Evolutionary conservation across 2,797 vertebrate genomes (phyloP).

Genomic region (Perodicticus potto): DNA sequence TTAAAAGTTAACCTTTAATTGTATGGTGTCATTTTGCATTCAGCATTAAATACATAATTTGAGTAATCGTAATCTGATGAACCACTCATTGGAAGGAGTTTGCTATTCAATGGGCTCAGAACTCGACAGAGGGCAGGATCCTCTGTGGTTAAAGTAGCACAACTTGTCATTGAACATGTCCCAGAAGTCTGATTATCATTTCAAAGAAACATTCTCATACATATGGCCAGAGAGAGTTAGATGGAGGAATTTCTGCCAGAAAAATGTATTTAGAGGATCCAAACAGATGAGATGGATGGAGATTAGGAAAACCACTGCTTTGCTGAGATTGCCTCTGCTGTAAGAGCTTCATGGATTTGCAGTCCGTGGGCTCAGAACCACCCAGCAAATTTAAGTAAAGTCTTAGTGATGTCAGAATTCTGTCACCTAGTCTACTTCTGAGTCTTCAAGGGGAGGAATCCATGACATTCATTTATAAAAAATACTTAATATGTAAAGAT

Average conservation of each 20-base stretch:
- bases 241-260: neutral
- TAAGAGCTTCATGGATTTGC: neutral
- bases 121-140: neutral
- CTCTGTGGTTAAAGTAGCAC: neutral
- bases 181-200: neutral
- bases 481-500: neutral
- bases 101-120: neutral
- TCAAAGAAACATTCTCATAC: neutral
- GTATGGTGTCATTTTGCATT: neutral
- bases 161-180: neutral
- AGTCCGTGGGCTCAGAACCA: neutral
- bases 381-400: neutral
- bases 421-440: neutral
- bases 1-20: neutral
- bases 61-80: neutral
- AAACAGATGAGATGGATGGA: neutral
- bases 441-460: neutral
- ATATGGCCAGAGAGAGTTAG: conserved; percentile 9
- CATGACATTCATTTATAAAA: neutral
- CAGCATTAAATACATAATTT: neutral
- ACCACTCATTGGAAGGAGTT: neutral
- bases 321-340: neutral
- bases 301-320: neutral
- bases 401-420: neutral
- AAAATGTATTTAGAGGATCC: neutral